Conservation (phyloP, 1,140 invertebrate genomes). For the Drosophila neocordata region DNA sequence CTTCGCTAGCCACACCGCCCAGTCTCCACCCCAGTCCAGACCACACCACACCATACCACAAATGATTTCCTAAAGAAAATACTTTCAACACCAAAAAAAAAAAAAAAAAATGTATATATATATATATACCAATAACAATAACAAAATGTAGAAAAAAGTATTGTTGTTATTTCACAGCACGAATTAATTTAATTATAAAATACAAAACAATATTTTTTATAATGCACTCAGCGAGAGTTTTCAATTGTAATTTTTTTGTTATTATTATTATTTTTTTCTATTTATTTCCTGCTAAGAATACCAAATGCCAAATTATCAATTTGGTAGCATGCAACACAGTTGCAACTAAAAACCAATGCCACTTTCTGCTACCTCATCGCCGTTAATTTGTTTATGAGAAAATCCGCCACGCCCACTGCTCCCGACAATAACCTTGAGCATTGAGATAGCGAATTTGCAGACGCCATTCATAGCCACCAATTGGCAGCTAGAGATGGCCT, state of each 20-base stretch:
- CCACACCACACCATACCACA: neutral
- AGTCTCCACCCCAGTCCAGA: constrained; percentile 23
- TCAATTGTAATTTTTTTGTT: too few species aligned
- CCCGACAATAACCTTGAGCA: constrained; percentile 72
- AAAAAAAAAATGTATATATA: constrained; percentile 49
- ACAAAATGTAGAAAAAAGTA: neutral
- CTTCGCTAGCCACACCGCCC: constrained; percentile 62
- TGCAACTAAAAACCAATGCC: constrained; percentile 13
- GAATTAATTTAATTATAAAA: constrained; percentile 76
- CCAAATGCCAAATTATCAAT: constrained; percentile 38
- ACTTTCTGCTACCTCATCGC: constrained; percentile 1
- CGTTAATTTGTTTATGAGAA: constrained; percentile 53
- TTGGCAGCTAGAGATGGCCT: neutral
- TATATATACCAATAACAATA: neutral
- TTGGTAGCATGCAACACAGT: constrained; percentile 44
- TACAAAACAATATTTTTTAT: constrained; percentile 45
- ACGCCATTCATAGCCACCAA: neutral
- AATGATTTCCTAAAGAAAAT: constrained; percentile 77
- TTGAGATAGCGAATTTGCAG: constrained; percentile 7
- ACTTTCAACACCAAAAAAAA: constrained; percentile 75
- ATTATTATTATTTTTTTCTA: constrained; percentile 10
- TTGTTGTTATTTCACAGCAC: constrained; percentile 61
- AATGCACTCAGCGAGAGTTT: constrained; percentile 43
- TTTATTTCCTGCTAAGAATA: constrained; percentile 70
- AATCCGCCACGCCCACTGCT: neutral